phyloP scores from a whole-genome alignment of 2,888 invertebrate species.

The Drosophila nr. fundita region DNA sequence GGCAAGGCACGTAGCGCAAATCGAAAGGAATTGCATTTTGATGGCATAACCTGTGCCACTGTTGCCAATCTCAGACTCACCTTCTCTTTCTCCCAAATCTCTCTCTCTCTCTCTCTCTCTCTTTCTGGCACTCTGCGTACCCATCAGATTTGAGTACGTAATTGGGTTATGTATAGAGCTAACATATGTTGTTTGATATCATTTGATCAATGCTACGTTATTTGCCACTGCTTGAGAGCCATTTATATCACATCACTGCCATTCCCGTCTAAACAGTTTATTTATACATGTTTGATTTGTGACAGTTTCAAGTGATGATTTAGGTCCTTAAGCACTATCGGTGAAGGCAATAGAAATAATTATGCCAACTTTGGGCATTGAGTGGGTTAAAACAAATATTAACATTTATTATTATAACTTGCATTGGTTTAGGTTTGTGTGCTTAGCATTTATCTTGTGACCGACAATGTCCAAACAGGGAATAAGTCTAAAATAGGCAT shows the following conservation, averaged over 20 bases:
- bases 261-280: neutral
- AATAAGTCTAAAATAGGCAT: neutral
- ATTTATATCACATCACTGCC: neutral
- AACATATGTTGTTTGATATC: constrained; percentile 36
- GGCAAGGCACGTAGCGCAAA: constrained; percentile 62
- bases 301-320: neutral
- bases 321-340: neutral
- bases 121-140: neutral
- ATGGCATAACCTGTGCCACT: constrained; percentile 66
- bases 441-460: neutral
- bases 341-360: neutral
- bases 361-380: neutral
- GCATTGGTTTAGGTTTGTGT: no score
- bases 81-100: neutral
- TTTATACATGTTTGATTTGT: neutral
- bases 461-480: neutral
- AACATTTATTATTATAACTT: no score
- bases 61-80: constrained; percentile 28
- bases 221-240: constrained; percentile 9
- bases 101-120: neutral
- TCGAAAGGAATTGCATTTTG: constrained; percentile 77
- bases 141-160: constrained; percentile 42
- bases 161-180: constrained; percentile 41
- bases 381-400: neutral
- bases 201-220: constrained; percentile 25